A percentile compares a stretch with the other conserved stretches of the same genome.
phyloP scores from a whole-genome alignment of 1,140 invertebrate species.

The Pseudomyrmex sp. region DNA sequence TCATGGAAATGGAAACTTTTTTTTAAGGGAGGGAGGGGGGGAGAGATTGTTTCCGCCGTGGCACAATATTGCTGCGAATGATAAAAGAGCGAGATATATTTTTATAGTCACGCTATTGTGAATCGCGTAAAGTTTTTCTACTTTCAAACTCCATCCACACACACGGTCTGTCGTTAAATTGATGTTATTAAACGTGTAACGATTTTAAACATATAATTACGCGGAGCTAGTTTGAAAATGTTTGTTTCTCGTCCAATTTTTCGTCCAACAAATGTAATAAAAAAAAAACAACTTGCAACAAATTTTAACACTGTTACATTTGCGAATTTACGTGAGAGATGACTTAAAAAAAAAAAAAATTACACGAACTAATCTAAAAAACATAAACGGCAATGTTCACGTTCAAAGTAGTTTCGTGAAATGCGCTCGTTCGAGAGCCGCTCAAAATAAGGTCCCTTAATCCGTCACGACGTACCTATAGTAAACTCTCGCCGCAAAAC shows the following conservation, averaged over 20 bases:
- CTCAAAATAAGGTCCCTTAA: neutral
- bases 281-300: too few relatives aligned
- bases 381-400: neutral
- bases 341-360: too few relatives aligned
- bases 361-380: neutral
- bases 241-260: too few relatives aligned
- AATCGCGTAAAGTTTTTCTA: conserved; percentile 16
- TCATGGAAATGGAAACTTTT: conserved; percentile 44
- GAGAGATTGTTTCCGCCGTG: conserved; percentile 14
- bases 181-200: neutral
- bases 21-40: neutral
- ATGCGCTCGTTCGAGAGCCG: neutral
- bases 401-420: conserved; percentile 1
- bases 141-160: neutral
- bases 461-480: neutral
- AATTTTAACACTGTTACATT: neutral
- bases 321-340: too few relatives aligned
- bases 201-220: too few relatives aligned
- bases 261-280: too few relatives aligned
- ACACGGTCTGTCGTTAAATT: neutral
- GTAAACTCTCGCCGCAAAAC: conserved; percentile 18
- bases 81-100: conserved; percentile 15
- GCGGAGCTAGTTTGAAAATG: too few relatives aligned
- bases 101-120: conserved; percentile 10
- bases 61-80: conserved; percentile 29